Evolutionary conservation across 2,888 invertebrate genomes (phyloP).

Genomic region (Drosophila quinaria): DNA sequence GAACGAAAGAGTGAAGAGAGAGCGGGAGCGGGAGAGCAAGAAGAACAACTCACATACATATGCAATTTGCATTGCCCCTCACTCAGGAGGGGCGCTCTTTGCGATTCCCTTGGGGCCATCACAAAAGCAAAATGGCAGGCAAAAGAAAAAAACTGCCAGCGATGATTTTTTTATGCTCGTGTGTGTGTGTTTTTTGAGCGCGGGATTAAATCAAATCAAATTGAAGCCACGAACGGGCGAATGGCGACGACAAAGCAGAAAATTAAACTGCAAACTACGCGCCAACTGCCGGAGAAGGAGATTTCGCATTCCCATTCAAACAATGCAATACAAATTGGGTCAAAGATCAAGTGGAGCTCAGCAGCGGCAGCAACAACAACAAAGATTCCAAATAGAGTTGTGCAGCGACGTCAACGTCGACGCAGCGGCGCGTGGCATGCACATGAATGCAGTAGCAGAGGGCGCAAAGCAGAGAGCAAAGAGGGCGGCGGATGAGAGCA

Average conservation of each 20-base stretch:
- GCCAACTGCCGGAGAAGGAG: conserved; percentile 47
- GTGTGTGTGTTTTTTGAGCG: conserved; percentile 30
- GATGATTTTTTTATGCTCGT: conserved; percentile 35
- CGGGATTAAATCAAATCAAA: conserved; percentile 76
- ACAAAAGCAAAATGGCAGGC: conserved; percentile 55
- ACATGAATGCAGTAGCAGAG: conserved; percentile 62
- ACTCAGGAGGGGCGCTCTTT: conserved; percentile 20
- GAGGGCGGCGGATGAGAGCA: conserved; percentile 43
- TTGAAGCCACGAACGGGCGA: conserved; percentile 60
- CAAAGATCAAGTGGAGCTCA: conserved; percentile 82
- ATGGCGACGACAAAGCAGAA: conserved; percentile 68
- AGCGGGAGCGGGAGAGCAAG: not conserved
- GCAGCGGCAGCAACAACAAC: conserved; percentile 33
- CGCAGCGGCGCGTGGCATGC: conserved; percentile 77
- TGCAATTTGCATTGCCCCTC: conserved; percentile 58
- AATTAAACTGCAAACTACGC: conserved; percentile 64
- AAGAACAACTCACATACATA: conserved; percentile 29
- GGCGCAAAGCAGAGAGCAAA: conserved; percentile 30
- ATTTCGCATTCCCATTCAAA: conserved; percentile 75
- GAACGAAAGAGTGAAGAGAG: not conserved
- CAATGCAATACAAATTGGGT: conserved; percentile 81
- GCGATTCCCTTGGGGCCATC: conserved; percentile 33
- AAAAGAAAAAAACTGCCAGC: conserved; percentile 43
- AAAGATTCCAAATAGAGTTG: conserved; percentile 75
- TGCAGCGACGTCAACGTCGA: conserved; percentile 36